Evolutionary conservation across 1,140 invertebrate genomes (phyloP), one percentile per base, ranked within the genome.

Genomic region (Drosophila nebulosa): DNA sequence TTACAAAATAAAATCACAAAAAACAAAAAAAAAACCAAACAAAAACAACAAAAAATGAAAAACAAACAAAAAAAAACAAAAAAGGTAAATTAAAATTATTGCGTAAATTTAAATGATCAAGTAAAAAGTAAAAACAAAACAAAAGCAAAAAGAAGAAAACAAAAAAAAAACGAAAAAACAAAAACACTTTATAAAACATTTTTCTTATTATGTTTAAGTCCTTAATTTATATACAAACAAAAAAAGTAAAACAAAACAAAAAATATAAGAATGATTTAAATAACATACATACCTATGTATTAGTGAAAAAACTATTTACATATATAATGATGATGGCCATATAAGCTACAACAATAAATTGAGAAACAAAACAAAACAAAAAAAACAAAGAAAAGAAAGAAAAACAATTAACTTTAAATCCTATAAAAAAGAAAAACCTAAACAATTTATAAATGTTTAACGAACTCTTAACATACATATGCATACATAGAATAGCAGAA

Each of bases 301-400:
- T 85, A 85, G 81, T 79, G 61, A 85, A 85, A 76, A 80, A 79
- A 85, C 78, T 79, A 81, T 80, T 80, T 85, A 85, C 84, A 85
- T 85, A 84, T 69, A 77, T 77, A 79, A 85, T 85, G 81, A 86
- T 68, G 80, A 86, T 68, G 80, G 80, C 81, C 80, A 85, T 85
- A 85, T 85, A 86, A 86, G 77, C 81, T 86, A 80, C 84, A 86
- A 85, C 74, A 85, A 85, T 86, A 85, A 85, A 85, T 78, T 79
- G 21, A 84, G 21, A 84, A 85, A 42, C 4, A 42, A 42, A 18
- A 42, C 1, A 36, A 46, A 21, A n/a, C n/a, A n/a, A 42, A 18
- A 18, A 42, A 42, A 42, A 46, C 16, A 46, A 46, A 46, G 39
- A 42, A 16, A 42, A 42, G 39, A 46, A 46, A 46, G 39, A 46